Evolutionary conservation across 2,113 vertebrate genomes (phyloP), one percentile per base, ranked within the genome.

Genomic region (Pampusana beccarii): DNA sequence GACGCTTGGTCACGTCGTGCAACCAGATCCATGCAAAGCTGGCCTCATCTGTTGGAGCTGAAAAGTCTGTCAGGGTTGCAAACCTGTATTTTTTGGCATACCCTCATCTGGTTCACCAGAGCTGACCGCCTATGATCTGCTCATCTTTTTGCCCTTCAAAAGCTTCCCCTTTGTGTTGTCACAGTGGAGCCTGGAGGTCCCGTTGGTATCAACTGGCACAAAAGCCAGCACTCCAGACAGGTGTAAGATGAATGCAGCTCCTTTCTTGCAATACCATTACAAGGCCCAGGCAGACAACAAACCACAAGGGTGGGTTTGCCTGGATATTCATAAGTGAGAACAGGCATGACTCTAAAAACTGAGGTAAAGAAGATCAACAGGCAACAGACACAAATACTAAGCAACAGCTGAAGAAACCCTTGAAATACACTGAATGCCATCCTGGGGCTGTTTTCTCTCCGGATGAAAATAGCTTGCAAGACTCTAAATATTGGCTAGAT

Each of bases 381-480:
- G 38, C 72, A 58, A 51, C 51, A 87, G 61, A 46, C 20, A 67
- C 16, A 81, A 92, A 69, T 53, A 50, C 36, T 67, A 67, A 90
- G 34, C 34, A 67, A 60, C 66, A 65, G 66, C 71, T 80, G 66
- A 85, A 53, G 23, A 72, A 29, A 13, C 40, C 33, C 23, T 71
- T 67, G 66, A 81, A 94, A 78, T 87, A 74, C 0, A 0, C 18
- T 40, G 56, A 70, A 57, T 70, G 34, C 38, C 29, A 48, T 60
- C 66, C 60, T 1, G 0, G 56, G 54, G 48, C 25, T 93, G 28
- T 77, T 93, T 82, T 90, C n/a, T n/a, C 51, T 80, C 58, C 54
- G 54, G 38, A 85, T 19, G 50, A 77, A 93, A 95, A 77, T 4
- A 90, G 18, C 21, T 78, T 60, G 62, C 74, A 92, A 88, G 74